A percentile compares a stretch with the other conserved stretches of the same genome.
Conservation (phyloP, 2,888 invertebrate genomes). For the Volucella bombylans region DNA sequence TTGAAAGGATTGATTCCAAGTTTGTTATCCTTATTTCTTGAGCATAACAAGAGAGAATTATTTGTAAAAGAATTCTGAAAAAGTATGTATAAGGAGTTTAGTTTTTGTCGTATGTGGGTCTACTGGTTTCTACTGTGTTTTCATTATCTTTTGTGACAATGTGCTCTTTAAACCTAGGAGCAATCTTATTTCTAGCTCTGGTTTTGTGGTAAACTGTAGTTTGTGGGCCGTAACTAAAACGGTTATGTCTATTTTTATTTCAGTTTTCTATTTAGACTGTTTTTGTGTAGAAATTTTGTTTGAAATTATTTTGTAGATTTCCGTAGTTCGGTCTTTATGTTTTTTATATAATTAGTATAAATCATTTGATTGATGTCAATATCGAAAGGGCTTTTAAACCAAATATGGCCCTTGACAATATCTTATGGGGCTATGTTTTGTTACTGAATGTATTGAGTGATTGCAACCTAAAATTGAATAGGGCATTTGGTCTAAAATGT, state of each 20-base stretch:
- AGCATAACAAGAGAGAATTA: conserved; percentile 9
- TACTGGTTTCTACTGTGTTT: conserved; percentile 12
- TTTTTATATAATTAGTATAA: conserved; percentile 9
- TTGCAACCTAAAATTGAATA: conserved; percentile 56
- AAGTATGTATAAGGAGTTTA: conserved; percentile 9
- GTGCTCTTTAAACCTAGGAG: conserved; percentile 26
- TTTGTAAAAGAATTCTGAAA: conserved; percentile 17
- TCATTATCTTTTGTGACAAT: conserved; percentile 24
- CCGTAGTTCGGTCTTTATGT: too few relatives aligned
- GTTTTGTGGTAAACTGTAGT: conserved; percentile 5
- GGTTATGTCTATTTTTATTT: too few relatives aligned
- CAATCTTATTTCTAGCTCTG: background rate
- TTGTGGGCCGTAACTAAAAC: too few relatives aligned
- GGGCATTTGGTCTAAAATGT: conserved; percentile 38
- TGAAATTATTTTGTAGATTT: too few relatives aligned
- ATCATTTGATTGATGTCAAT: conserved; percentile 35
- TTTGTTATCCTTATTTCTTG: conserved; percentile 15
- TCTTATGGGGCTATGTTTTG: conserved; percentile 51
- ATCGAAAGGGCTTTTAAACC: conserved; percentile 21
- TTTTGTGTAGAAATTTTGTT: too few relatives aligned
- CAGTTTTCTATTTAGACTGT: too few relatives aligned
- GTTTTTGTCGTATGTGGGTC: conserved; percentile 27
- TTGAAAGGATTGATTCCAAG: conserved; percentile 4
- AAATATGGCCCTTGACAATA: conserved; percentile 37
- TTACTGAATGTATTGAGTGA: conserved; percentile 58